A percentile compares a stretch with the other conserved stretches of the same genome.
Evolutionary conservation across 2,797 vertebrate species (phyloP).

Genomic region (Gymnodraco acuticeps): DNA sequence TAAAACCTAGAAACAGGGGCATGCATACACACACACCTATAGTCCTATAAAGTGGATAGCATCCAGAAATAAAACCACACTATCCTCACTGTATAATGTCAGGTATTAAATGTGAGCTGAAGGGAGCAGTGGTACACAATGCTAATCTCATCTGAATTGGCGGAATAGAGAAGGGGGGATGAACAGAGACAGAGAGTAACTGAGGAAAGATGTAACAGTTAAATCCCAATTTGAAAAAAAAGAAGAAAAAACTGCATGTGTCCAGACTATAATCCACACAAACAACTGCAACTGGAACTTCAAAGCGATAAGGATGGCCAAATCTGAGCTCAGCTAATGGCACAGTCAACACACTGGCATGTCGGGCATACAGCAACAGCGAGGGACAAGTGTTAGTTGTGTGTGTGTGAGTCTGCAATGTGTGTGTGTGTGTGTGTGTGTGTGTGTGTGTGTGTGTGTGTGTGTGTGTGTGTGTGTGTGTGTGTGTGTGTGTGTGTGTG

Average conservation of each 20-base stretch:
- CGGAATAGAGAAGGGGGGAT: not conserved
- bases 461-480: too few relatives aligned
- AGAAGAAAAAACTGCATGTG: conserved; percentile 8
- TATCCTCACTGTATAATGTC: not conserved
- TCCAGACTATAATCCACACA: conserved; percentile 1
- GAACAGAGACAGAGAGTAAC: not conserved
- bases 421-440: not conserved
- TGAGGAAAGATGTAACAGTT: not conserved
- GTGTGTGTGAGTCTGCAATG: conserved; percentile 5
- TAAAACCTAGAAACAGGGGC: not conserved
- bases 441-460: too few relatives aligned
- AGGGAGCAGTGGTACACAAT: not conserved
- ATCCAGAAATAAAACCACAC: not conserved
- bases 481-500: too few relatives aligned
- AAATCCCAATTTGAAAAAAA: not conserved
- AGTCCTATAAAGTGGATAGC: not conserved
- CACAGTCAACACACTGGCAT: conserved; percentile 45
- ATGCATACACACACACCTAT: not conserved
- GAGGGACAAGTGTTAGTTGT: conserved; percentile 8
- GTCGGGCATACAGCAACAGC: conserved; percentile 17
- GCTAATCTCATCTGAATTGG: conserved; percentile 16
- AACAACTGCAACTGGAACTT: conserved; percentile 26
- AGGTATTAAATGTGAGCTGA: not conserved
- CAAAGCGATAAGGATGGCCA: conserved; percentile 40
- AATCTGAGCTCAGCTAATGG: conserved; percentile 58